These are phyloP conservation scores for Phasianus colchicus DNA, from an alignment of 2,113 vertebrate genomes.

Conservation along the genomic window DNA sequence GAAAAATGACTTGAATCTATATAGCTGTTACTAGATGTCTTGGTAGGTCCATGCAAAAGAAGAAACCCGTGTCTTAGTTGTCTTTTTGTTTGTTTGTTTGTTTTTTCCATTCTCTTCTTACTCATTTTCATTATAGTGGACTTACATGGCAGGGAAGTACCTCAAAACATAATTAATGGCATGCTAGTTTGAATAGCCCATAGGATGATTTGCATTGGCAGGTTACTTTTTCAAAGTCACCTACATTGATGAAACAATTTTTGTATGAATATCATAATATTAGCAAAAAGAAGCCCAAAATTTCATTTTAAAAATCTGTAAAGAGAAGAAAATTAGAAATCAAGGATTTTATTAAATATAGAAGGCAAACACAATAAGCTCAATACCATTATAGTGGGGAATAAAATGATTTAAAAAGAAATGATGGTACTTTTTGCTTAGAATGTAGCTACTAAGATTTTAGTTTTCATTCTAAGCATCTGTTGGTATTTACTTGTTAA, in stretches of 20 bases:
- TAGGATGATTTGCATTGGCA: background rate
- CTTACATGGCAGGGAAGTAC: background rate
- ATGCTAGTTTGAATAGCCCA: background rate
- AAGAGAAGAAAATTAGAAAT: background rate
- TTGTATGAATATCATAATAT: background rate
- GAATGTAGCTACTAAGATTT: background rate
- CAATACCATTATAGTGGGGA: background rate
- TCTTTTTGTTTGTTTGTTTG: rapidly evolving
- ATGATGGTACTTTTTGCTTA: background rate
- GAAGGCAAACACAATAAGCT: background rate
- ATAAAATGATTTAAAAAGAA: background rate
- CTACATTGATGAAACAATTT: rapidly evolving
- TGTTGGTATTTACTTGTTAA: background rate
- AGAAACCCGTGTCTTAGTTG: background rate
- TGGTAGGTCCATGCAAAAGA: background rate
- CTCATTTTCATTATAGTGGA: background rate
- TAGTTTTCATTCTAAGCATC: background rate
- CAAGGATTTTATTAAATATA: background rate
- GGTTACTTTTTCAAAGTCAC: background rate
- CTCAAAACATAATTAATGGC: background rate
- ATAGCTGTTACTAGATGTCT: rapidly evolving
- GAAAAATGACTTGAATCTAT: background rate
- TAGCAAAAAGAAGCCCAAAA: background rate
- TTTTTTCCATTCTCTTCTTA: background rate
- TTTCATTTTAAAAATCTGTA: background rate